Conservation (phyloP, 1,140 invertebrate species). For the Halyomorpha halys region DNA sequence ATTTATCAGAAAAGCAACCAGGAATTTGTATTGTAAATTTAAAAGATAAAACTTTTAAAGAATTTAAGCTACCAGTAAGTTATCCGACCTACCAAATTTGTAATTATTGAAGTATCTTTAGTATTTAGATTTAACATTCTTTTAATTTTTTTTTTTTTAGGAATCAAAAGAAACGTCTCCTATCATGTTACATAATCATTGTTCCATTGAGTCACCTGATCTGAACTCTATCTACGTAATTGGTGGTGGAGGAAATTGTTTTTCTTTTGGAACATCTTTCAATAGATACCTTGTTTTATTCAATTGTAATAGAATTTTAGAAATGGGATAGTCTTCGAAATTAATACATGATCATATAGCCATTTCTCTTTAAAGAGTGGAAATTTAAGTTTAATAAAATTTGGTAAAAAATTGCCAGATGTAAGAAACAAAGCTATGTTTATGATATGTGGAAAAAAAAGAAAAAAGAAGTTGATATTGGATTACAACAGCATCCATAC, state of each 20-base stretch:
- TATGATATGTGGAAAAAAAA: too few species aligned
- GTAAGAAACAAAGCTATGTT: too few species aligned
- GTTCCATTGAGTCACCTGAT: constrained; percentile 33
- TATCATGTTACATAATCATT: constrained; percentile 39
- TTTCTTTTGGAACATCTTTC: constrained; percentile 45
- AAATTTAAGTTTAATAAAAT: too few species aligned
- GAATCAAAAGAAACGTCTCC: constrained; percentile 22
- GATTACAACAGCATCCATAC: too few species aligned
- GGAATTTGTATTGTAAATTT: constrained; percentile 39
- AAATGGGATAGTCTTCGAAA: background rate
- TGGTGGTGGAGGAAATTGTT: constrained; percentile 46
- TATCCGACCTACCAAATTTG: background rate
- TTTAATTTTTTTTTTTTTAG: constrained; percentile 9
- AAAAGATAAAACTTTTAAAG: constrained; percentile 29
- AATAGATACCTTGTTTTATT: constrained; percentile 32
- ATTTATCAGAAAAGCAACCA: constrained; percentile 35
- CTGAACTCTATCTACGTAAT: constrained; percentile 34
- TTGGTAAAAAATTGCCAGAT: too few species aligned
- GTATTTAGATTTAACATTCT: background rate
- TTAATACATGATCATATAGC: too few species aligned
- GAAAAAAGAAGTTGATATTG: too few species aligned
- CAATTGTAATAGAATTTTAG: background rate
- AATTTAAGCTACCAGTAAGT: constrained; percentile 39
- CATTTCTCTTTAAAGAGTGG: too few species aligned
- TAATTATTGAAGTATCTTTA: background rate